Evolutionary conservation across 2,113 vertebrate species (phyloP), one percentile per base, ranked within the genome.

Genomic region (Gila orcuttii): DNA sequence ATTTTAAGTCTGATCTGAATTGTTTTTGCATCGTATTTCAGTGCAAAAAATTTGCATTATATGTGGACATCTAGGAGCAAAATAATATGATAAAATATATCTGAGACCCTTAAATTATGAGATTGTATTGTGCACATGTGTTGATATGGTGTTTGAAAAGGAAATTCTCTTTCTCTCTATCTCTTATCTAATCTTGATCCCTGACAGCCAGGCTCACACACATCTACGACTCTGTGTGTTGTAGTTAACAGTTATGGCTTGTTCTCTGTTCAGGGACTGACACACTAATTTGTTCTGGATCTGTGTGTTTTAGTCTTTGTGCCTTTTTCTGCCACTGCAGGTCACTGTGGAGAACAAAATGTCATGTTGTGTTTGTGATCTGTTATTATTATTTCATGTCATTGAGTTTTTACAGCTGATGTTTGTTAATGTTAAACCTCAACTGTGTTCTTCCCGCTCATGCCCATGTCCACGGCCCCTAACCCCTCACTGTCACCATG

Each of bases 401-500:
- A 80, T 50, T 62, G 78, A 84, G 84, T 85, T 84, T 73, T 81
- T 86, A 79, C 80, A 79, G 66, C 86, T 39, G 33, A 52, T 81
- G 86, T 90, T 87, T 91, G 83, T 86, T 88, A 52, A 69, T 74
- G 87, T 89, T 71, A 33, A 79, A 21, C 85, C 82, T 88, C 80
- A 71, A 78, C 50, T 85, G 87, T 89, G 68, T 83, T 78, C 42
- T 42, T 75, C 84, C 39, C 31, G n/a, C 62, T 66, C 80, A 62
- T 77, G 33, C 42, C 64, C 68, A 73, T 83, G 50, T 19, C 10
- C 64, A 50, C 64, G 19, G 45, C n/a, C 73, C 39, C 89, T 83
- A 85, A 88, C 91, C 91, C 91, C 87, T 90, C 87, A 92, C 89
- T 90, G 85, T 90, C 87, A 73, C 88, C 89, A 91, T 90, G 90